phyloP scores from a whole-genome alignment of 2,113 vertebrate species.

The Castor canadensis region DNA sequence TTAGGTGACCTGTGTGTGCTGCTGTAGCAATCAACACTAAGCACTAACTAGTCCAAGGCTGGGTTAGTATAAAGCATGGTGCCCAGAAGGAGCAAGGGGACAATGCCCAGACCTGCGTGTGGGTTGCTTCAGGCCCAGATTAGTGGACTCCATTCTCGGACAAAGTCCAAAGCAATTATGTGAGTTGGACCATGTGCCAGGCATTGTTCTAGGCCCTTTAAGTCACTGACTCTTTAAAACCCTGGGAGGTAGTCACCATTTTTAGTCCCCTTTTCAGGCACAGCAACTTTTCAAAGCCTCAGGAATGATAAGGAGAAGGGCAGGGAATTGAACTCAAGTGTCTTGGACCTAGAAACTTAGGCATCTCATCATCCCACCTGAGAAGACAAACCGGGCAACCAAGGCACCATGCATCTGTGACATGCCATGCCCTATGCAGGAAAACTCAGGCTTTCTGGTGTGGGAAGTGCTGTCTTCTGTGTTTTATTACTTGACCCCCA shows the following conservation, averaged over 20 bases:
- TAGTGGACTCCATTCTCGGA: neutral
- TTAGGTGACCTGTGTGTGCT: neutral
- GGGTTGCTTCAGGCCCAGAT: neutral
- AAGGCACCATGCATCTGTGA: neutral
- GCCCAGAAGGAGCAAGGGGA: neutral
- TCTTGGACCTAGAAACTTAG: neutral
- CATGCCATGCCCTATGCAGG: fast-evolving
- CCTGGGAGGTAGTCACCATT: neutral
- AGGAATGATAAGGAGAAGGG: neutral
- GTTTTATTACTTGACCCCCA: neutral
- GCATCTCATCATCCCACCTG: neutral
- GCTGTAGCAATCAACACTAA: neutral
- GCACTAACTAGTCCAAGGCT: neutral
- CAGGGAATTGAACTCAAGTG: neutral
- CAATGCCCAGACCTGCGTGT: neutral
- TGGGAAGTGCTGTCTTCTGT: neutral
- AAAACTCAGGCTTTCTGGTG: neutral
- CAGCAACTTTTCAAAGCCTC: neutral
- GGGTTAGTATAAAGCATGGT: neutral
- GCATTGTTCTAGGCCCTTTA: neutral
- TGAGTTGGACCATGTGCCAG: neutral
- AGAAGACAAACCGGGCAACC: neutral
- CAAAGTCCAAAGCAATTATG: neutral
- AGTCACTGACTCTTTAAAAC: neutral
- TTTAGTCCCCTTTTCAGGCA: neutral